Percentiles rank a stretch among this genome's conserved stretches.
phyloP scores from a whole-genome alignment of 2,113 vertebrate genomes.

The mouse (Mus musculus) region GRCm39 chr3:47193001-47193500 shows the following conservation, averaged over 20 bases:
- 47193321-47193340: not conserved
- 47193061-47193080: not conserved
- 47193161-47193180: not conserved
- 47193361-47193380: not conserved
- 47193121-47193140: not conserved
- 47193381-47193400: not conserved
- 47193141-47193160: not conserved
- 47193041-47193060: not conserved
- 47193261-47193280: not conserved
- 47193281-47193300: too few species aligned
- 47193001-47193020: not conserved
- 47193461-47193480: not conserved
- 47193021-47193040: not conserved
- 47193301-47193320: not conserved
- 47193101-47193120: not conserved
- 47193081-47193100: not conserved
- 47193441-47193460: not conserved
- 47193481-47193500: too few species aligned
- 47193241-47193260: not conserved
- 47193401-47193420: not conserved
- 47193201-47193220: not conserved
- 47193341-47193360: not conserved
- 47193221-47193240: not conserved
- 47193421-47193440: not conserved
- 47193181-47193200: not conserved